Conservation (phyloP, 1,140 invertebrate genomes). For the Neodiprion lecontei region DNA sequence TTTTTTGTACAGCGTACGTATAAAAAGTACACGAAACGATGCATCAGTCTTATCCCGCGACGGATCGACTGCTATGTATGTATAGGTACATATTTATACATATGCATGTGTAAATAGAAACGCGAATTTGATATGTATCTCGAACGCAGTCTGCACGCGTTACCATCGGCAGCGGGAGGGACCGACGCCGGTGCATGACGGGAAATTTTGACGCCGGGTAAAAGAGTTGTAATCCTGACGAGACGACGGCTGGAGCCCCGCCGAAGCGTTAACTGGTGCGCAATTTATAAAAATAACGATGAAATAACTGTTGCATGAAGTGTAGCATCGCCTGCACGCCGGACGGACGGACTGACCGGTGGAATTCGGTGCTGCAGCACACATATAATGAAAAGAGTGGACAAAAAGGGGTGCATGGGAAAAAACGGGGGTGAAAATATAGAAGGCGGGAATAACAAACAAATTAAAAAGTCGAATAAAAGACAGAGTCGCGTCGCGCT, state of each 20-base stretch:
- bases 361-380: conserved; percentile 34
- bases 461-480: not conserved
- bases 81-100: not conserved
- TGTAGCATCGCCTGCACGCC: conserved; percentile 47
- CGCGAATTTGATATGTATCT: not conserved
- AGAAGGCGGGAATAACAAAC: conserved; percentile 1
- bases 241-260: conserved; percentile 39
- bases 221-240: conserved; percentile 55
- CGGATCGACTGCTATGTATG: not conserved
- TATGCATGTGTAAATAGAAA: not conserved
- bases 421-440: not conserved
- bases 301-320: conserved; percentile 62
- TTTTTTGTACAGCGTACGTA: too few species aligned
- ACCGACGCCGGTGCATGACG: too few species aligned
- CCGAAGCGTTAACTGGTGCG: conserved; percentile 56
- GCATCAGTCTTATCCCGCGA: too few species aligned
- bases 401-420: not conserved
- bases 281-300: conserved; percentile 65
- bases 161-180: too few species aligned
- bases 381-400: not conserved
- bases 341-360: conserved; percentile 39
- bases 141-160: too few species aligned
- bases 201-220: too few species aligned
- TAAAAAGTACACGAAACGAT: not conserved
- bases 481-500: not conserved